phyloP scores from a whole-genome alignment of 2,797 vertebrate genomes.

The Leptoclinus maculatus region DNA sequence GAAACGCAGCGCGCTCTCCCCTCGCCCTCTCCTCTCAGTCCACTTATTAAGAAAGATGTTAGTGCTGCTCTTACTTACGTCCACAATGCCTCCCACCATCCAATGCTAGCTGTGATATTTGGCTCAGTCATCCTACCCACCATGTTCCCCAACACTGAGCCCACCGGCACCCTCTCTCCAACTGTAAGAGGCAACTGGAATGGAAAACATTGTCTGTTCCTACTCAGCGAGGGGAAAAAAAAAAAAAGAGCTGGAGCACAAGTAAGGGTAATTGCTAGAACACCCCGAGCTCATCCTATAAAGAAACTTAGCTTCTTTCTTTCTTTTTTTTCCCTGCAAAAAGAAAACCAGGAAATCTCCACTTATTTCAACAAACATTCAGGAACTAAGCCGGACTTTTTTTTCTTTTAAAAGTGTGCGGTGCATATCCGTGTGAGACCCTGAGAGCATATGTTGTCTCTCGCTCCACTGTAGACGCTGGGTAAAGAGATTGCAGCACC shows the following conservation, averaged over 20 bases:
- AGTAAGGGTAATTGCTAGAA: conserved; percentile 69
- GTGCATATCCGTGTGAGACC: conserved; percentile 53
- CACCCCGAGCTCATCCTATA: conserved; percentile 78
- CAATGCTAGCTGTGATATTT: conserved; percentile 70
- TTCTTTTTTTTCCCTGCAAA: conserved; percentile 38
- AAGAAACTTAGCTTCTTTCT: conserved; percentile 60
- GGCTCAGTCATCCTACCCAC: conserved; percentile 67
- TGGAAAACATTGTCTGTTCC: conserved; percentile 75
- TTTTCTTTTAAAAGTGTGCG: conserved; percentile 36
- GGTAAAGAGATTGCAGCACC: conserved; percentile 83
- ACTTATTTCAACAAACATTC: conserved; percentile 94
- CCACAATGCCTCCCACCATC: conserved; percentile 65
- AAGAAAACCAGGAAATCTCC: conserved; percentile 92
- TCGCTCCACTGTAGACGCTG: conserved; percentile 37
- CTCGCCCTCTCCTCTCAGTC: conserved; percentile 40
- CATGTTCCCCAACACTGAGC: conserved; percentile 65
- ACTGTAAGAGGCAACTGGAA: conserved; percentile 67
- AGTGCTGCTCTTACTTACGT: conserved; percentile 79
- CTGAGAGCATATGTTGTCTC: conserved; percentile 51
- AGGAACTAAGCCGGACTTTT: conserved; percentile 81
- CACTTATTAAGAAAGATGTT: conserved; percentile 69
- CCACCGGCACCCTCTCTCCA: conserved; percentile 60
- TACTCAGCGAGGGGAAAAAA: conserved; percentile 54
- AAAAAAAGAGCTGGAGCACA: conserved; percentile 55
- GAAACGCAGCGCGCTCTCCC: conserved; percentile 44